Conservation (phyloP, 2,113 vertebrate species). For the Bothrops jararaca region DNA sequence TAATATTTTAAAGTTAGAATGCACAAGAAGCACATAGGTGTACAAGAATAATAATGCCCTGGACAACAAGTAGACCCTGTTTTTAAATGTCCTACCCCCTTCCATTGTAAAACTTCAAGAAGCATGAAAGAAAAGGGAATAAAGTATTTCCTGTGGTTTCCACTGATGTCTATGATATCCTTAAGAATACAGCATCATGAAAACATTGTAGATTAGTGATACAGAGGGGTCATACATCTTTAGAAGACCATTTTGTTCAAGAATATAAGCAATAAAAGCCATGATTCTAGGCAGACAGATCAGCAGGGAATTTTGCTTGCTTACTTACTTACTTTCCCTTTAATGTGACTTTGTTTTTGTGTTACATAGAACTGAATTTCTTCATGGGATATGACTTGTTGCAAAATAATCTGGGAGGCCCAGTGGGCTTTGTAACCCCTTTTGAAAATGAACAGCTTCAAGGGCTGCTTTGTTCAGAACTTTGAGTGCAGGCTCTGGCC, state of each 20-base stretch:
- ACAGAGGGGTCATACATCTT: constrained; percentile 71
- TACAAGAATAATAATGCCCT: neutral
- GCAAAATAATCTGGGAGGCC: constrained; percentile 74
- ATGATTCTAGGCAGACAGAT: constrained; percentile 73
- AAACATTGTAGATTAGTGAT: constrained; percentile 69
- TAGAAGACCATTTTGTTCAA: constrained; percentile 69
- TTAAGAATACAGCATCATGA: constrained; percentile 67
- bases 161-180: constrained; percentile 67
- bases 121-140: constrained; percentile 35
- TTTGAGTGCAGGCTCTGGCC: constrained; percentile 41
- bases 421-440: constrained; percentile 74
- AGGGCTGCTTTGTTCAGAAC: constrained; percentile 74
- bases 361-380: constrained; percentile 74
- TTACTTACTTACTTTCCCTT: constrained; percentile 68
- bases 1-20: neutral
- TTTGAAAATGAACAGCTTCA: constrained; percentile 69
- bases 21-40: neutral
- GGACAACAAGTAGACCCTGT: neutral
- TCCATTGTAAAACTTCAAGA: neutral
- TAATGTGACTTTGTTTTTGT: constrained; percentile 71
- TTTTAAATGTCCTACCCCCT: neutral
- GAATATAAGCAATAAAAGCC: constrained; percentile 69
- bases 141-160: constrained; percentile 55
- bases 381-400: constrained; percentile 82
- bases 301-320: constrained; percentile 65